These are phyloP conservation scores for Scolanthus callimorphus DNA, from an alignment of 92 coral and sea anemone genomes.

Conservation along the genomic window DNA sequence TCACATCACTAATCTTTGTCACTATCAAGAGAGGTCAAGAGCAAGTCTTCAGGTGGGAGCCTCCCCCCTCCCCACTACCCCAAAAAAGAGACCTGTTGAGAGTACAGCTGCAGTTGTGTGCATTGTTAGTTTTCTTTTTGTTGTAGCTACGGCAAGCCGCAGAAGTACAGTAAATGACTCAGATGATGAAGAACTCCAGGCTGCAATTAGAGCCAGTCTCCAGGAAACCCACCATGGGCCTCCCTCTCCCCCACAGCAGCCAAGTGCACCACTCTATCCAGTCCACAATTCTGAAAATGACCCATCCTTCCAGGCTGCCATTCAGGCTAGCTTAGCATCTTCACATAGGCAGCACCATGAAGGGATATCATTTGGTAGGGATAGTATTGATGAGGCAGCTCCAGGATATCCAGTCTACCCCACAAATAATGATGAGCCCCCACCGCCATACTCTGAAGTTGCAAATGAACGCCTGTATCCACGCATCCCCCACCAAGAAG, in stretches of 20 bases:
- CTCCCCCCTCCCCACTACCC: too few relatives aligned
- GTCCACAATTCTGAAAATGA: slow-evolving; percentile 47
- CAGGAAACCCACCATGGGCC: slow-evolving; percentile 53
- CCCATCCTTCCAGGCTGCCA: slow-evolving; percentile 66
- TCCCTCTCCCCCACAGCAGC: slow-evolving; percentile 4
- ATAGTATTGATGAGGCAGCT: slow-evolving; percentile 2
- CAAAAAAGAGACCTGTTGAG: too few relatives aligned
- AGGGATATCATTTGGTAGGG: slow-evolving; percentile 10
- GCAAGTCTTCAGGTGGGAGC: too few relatives aligned
- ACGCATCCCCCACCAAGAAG: slow-evolving; percentile 27
- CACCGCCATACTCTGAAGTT: slow-evolving; percentile 31
- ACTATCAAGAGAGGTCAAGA: too few relatives aligned
- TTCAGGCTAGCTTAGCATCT: slow-evolving; percentile 48
- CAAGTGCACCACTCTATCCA: slow-evolving; percentile 10
- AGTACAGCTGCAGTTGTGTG: too few relatives aligned
- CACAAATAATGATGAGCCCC: slow-evolving; percentile 7
- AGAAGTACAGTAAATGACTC: too few relatives aligned
- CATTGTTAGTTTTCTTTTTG: too few relatives aligned
- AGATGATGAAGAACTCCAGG: slow-evolving; percentile 84
- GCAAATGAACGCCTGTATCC: slow-evolving; percentile 56
- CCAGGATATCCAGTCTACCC: slow-evolving; percentile 18
- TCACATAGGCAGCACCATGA: slow-evolving; percentile 15
- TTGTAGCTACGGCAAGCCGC: not conserved
- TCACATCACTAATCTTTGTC: too few relatives aligned
- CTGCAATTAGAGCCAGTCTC: slow-evolving; percentile 92